Evolutionary conservation across 2,797 vertebrate species (phyloP).

Genomic region (Cygnus olor): DNA sequence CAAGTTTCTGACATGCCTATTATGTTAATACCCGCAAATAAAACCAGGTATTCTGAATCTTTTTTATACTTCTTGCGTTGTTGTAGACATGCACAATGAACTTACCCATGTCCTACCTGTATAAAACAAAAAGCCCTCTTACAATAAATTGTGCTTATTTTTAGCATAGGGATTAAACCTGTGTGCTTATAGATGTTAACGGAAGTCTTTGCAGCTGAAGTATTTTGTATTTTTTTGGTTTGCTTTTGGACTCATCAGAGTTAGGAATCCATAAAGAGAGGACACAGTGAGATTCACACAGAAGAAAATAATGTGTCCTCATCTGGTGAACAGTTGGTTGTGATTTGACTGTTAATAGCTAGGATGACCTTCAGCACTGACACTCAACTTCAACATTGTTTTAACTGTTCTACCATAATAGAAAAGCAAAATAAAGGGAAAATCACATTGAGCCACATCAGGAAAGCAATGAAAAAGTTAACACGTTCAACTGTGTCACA

Average conservation of each 20-base stretch:
- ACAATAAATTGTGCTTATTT: neutral
- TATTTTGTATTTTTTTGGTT: neutral
- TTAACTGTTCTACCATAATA: neutral
- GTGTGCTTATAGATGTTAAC: neutral
- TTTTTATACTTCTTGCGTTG: neutral
- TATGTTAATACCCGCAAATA: neutral
- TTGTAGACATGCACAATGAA: neutral
- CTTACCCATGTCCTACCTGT: neutral
- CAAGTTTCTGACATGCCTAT: neutral
- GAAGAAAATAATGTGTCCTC: neutral
- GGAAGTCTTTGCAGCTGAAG: neutral
- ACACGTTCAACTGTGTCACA: neutral
- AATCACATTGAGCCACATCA: neutral
- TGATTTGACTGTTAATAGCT: neutral
- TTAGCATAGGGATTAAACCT: neutral
- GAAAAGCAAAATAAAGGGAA: neutral
- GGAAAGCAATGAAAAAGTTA: slow-evolving; percentile 30
- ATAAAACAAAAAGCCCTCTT: neutral
- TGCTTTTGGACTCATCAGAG: neutral
- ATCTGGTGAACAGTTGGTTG: neutral
- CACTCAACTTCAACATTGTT: neutral
- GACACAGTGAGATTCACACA: neutral
- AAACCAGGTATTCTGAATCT: neutral
- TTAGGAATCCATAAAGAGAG: neutral
- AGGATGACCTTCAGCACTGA: neutral